Evolutionary conservation across 2,888 invertebrate species (phyloP).

Genomic region (Mythimna albipuncta): DNA sequence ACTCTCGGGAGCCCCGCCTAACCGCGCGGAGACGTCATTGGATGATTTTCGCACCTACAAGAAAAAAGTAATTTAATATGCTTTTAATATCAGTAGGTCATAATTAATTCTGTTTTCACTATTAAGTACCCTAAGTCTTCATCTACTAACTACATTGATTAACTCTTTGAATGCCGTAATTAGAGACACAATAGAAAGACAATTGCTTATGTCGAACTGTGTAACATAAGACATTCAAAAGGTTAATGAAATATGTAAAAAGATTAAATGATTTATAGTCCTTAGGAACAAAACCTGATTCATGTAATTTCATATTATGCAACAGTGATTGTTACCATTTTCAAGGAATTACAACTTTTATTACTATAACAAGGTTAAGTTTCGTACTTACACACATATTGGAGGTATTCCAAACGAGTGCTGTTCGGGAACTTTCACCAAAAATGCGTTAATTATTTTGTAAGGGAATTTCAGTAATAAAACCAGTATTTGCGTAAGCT

Average conservation of each 20-base stretch:
- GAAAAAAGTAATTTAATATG: background rate
- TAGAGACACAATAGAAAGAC: too few species aligned
- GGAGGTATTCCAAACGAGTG: conserved; percentile 28
- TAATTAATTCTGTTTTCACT: background rate
- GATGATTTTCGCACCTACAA: too few species aligned
- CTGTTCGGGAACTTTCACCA: conserved; percentile 48
- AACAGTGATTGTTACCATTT: conserved; percentile 50
- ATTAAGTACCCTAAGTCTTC: background rate
- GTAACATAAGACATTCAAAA: too few species aligned
- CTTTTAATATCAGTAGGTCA: background rate
- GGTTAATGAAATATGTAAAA: background rate
- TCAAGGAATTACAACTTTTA: conserved; percentile 64
- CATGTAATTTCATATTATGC: conserved; percentile 44
- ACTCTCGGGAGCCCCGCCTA: too few species aligned
- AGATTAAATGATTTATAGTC: conserved; percentile 21
- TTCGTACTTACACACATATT: conserved; percentile 20
- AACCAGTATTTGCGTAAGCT: conserved; percentile 28
- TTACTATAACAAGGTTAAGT: conserved; percentile 53
- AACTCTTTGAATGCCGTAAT: too few species aligned
- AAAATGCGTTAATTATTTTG: conserved; percentile 43
- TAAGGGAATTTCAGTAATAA: conserved; percentile 13
- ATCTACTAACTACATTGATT: background rate
- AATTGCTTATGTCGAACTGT: too few species aligned
- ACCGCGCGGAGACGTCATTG: too few species aligned
- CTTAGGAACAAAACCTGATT: conserved; percentile 42